Percentiles rank a stretch among this genome's conserved stretches.
These are phyloP conservation scores for Pecten maximus DNA, from an alignment of 2,888 invertebrate genomes.

Conservation along the genomic window DNA sequence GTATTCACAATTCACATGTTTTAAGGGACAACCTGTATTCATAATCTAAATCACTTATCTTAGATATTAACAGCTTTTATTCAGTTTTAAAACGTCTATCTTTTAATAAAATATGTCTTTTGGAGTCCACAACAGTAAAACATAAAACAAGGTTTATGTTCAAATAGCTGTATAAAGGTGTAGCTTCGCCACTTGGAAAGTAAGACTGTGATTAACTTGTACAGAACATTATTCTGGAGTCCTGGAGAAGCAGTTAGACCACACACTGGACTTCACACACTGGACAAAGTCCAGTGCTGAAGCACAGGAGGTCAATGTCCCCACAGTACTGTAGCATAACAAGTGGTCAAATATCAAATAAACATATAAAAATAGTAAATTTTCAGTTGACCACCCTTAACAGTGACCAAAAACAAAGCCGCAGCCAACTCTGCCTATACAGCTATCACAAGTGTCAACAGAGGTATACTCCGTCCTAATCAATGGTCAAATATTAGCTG, in stretches of 20 bases:
- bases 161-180: background rate
- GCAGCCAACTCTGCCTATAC: background rate
- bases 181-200: background rate
- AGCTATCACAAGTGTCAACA: background rate
- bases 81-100: too few species aligned
- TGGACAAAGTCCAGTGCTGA: background rate
- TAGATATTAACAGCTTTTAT: too few species aligned
- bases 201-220: background rate
- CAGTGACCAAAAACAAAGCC: background rate
- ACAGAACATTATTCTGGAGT: background rate
- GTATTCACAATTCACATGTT: background rate
- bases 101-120: too few species aligned
- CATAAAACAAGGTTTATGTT: too few species aligned
- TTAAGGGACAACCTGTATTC: background rate
- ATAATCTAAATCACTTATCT: too few species aligned
- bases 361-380: background rate
- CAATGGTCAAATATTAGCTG: constrained; percentile 32
- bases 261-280: background rate
- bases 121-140: too few species aligned
- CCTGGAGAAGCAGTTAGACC: background rate
- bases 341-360: background rate
- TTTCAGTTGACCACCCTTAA: background rate
- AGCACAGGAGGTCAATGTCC: background rate
- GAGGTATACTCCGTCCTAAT: background rate
- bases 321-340: too few species aligned